phyloP scores from a whole-genome alignment of 2,113 vertebrate species.

The Coptodon rendalli region DNA sequence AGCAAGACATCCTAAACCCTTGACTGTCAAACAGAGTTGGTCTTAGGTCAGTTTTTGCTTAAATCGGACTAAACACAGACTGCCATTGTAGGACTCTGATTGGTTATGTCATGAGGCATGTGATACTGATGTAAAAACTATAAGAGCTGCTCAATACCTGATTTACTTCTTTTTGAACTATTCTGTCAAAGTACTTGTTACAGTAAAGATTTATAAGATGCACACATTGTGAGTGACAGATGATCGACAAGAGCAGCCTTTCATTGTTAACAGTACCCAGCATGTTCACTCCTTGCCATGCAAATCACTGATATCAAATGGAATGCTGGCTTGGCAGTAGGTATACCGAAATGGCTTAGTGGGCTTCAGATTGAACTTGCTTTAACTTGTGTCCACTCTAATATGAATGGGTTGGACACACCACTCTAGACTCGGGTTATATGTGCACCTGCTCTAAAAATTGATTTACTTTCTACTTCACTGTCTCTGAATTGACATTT shows the following conservation, averaged over 20 bases:
- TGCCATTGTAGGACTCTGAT: not conserved
- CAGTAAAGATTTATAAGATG: not conserved
- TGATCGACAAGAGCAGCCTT: not conserved
- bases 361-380: not conserved
- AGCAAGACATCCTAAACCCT: not conserved
- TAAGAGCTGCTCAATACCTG: not conserved
- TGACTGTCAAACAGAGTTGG: not conserved
- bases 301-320: not conserved
- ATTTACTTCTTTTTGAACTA: not conserved
- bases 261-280: not conserved
- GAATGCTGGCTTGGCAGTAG: not conserved
- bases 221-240: not conserved
- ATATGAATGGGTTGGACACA: not conserved
- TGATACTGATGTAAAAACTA: not conserved
- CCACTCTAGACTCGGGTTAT: not conserved
- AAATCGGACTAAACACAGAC: not conserved
- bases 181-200: not conserved
- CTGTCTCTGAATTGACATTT: not conserved
- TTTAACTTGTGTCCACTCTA: not conserved
- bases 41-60: not conserved
- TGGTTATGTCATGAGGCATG: not conserved
- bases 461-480: not conserved
- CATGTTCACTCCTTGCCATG: not conserved
- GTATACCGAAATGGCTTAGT: not conserved
- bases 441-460: not conserved